These are phyloP conservation scores for Callyntrura sp. DNA, from an alignment of 2,888 invertebrate species.

Conservation along the genomic window DNA sequence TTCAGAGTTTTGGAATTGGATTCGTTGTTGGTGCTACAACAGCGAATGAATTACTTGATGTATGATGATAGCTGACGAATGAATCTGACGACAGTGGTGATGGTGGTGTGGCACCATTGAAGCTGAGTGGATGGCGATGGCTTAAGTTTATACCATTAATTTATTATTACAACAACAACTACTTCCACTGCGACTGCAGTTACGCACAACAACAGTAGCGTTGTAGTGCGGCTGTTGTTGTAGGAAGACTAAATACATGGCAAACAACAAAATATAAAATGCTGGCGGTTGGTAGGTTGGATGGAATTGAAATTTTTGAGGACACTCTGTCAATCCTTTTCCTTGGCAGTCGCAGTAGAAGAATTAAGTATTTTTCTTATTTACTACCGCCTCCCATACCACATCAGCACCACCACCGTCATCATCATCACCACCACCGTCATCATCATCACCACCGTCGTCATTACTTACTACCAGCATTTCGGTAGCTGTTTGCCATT, in stretches of 20 bases:
- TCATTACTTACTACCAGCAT: constrained; percentile 39
- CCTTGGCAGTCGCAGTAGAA: constrained; percentile 57
- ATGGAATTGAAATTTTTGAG: constrained; percentile 80
- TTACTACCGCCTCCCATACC: constrained; percentile 57
- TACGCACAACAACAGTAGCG: constrained; percentile 1
- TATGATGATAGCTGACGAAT: constrained; percentile 61
- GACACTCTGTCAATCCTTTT: constrained; percentile 82
- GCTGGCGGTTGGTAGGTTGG: constrained; percentile 78
- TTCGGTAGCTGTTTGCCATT: constrained; percentile 70
- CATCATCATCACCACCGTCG: constrained; percentile 47
- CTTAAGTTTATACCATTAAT: constrained; percentile 68
- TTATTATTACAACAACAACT: constrained; percentile 56
- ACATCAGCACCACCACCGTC: constrained; percentile 49
- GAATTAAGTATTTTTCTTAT: constrained; percentile 76
- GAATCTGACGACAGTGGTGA: constrained; percentile 59
- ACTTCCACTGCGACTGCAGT: not conserved
- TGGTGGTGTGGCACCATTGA: constrained; percentile 23
- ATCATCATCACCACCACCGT: constrained; percentile 32
- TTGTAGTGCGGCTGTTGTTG: constrained; percentile 14
- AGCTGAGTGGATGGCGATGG: constrained; percentile 54
- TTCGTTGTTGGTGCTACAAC: constrained; percentile 72
- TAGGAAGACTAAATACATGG: constrained; percentile 26
- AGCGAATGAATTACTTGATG: constrained; percentile 65
- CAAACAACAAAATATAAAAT: constrained; percentile 66
- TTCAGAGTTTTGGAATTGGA: constrained; percentile 75